These are phyloP conservation scores for Ectemnius lituratus DNA, from an alignment of 2,888 invertebrate genomes.

Conservation along the genomic window DNA sequence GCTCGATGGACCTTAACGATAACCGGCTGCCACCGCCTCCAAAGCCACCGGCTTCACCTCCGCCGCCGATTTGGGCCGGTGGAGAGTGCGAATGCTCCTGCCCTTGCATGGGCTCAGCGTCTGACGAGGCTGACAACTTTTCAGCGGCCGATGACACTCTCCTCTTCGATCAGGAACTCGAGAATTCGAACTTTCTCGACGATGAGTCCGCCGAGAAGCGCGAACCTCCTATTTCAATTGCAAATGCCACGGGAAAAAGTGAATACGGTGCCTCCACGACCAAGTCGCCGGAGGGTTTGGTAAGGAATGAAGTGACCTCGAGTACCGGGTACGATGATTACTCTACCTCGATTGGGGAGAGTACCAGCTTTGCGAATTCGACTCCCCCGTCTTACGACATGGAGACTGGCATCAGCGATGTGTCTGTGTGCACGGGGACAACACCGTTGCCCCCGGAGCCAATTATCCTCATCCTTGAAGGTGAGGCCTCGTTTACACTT, in stretches of 20 bases:
- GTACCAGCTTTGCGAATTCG: constrained; percentile 40
- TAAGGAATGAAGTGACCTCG: constrained; percentile 45
- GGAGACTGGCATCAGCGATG: constrained; percentile 62
- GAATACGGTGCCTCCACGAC: constrained; percentile 8
- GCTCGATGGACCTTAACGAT: constrained; percentile 45
- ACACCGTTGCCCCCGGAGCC: constrained; percentile 83
- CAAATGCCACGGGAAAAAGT: no score
- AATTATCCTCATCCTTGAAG: constrained; percentile 91
- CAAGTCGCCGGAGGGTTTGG: constrained; percentile 29
- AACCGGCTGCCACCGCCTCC: constrained; percentile 72
- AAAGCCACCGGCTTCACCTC: constrained; percentile 70
- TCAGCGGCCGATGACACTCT: constrained; percentile 53
- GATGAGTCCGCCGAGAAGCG: constrained; percentile 17
- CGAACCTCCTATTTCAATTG: background rate
- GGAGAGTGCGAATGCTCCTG: constrained; percentile 88
- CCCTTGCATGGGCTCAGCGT: constrained; percentile 81
- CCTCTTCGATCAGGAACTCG: constrained; percentile 31
- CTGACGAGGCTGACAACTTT: constrained; percentile 71
- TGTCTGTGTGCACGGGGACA: constrained; percentile 74
- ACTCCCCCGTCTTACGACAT: constrained; percentile 59
- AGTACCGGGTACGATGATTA: constrained; percentile 43
- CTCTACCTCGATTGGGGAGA: constrained; percentile 43
- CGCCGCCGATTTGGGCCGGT: constrained; percentile 80
- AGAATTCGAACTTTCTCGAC: constrained; percentile 23
- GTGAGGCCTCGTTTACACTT: constrained; percentile 79